Evolutionary conservation across 2,888 invertebrate species (phyloP).

Genomic region (Lobophora halterata): DNA sequence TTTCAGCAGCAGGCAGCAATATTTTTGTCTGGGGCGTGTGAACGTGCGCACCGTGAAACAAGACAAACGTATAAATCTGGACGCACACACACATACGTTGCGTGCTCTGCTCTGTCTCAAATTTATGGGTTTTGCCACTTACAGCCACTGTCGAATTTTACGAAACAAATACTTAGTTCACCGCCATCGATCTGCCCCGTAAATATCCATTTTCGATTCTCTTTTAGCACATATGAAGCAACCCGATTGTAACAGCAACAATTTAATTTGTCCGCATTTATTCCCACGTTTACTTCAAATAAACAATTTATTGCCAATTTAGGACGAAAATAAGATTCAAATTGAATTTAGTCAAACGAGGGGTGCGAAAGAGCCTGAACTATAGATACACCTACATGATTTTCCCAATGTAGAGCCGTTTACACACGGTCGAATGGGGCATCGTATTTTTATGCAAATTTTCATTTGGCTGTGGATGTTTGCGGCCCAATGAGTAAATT

Average conservation of each 20-base stretch:
- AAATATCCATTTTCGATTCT: constrained; percentile 15
- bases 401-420: constrained; percentile 31
- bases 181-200: constrained; percentile 12
- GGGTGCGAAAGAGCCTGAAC: constrained; percentile 27
- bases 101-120: constrained; percentile 52
- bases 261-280: constrained; percentile 8
- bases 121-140: constrained; percentile 56
- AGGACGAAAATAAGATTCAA: constrained; percentile 35
- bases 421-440: constrained; percentile 30
- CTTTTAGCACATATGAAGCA: constrained; percentile 22
- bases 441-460: constrained; percentile 71
- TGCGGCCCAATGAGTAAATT: constrained; percentile 68
- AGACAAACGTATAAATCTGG: constrained; percentile 63
- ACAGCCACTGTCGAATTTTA: constrained; percentile 52
- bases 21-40: constrained; percentile 49
- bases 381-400: constrained; percentile 30
- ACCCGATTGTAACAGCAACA: constrained; percentile 24
- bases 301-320: constrained; percentile 40
- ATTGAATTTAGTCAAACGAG: constrained; percentile 35
- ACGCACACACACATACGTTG: constrained; percentile 57
- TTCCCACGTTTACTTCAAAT: constrained; percentile 32
- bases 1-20: constrained; percentile 37
- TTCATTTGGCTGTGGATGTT: constrained; percentile 68
- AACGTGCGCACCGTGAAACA: constrained; percentile 46
- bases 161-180: constrained; percentile 31